Evolutionary conservation across 1,140 invertebrate species (phyloP).

Genomic region (Tetragnatha versicolor): DNA sequence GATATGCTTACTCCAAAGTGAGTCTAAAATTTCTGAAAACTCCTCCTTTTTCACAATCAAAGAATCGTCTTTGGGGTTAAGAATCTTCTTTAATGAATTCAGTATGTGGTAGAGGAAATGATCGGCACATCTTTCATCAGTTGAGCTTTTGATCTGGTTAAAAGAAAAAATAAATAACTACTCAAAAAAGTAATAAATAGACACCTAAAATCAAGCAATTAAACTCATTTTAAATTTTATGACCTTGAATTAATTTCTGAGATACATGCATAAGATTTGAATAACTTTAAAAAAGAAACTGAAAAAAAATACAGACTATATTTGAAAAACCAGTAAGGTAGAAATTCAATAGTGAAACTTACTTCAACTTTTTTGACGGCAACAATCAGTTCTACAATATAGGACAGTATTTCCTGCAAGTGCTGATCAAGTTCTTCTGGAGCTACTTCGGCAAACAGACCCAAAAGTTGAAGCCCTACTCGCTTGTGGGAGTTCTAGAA

Average conservation of each 20-base stretch:
- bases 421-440: constrained; percentile 71
- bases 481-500: constrained; percentile 56
- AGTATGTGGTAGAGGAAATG: constrained; percentile 77
- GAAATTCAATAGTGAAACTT: no score
- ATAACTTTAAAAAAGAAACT: background rate
- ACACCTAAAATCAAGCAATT: no score
- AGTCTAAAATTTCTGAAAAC: constrained; percentile 64
- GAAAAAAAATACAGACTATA: background rate
- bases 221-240: no score
- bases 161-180: background rate
- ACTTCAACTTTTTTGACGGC: constrained; percentile 58
- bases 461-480: constrained; percentile 72
- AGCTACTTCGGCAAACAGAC: constrained; percentile 77
- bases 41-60: constrained; percentile 66
- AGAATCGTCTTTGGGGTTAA: constrained; percentile 61
- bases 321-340: background rate
- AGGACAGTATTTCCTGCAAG: constrained; percentile 69
- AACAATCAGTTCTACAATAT: constrained; percentile 67
- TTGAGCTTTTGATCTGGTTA: constrained; percentile 59
- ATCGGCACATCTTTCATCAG: constrained; percentile 68
- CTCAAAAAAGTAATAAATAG: no score
- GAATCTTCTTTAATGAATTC: constrained; percentile 71
- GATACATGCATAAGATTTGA: background rate
- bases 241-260: no score
- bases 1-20: constrained; percentile 67